phyloP scores from a whole-genome alignment of 2,113 vertebrate species.

The Promerops cafer region DNA sequence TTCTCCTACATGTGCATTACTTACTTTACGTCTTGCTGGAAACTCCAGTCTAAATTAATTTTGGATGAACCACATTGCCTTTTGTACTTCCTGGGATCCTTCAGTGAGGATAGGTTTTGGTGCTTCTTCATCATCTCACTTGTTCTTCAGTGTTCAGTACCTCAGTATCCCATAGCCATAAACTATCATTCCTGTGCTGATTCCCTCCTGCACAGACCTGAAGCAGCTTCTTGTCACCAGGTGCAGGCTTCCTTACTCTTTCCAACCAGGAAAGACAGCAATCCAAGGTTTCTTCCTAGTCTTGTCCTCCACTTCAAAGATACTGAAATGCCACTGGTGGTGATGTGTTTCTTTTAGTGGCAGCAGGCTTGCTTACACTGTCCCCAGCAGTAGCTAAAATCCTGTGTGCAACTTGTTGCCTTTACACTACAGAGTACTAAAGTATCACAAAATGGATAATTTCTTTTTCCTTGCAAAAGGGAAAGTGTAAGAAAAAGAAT shows the following conservation, averaged over 20 bases:
- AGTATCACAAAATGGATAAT: background rate
- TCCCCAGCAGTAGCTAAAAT: background rate
- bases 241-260: background rate
- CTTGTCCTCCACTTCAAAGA: background rate
- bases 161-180: background rate
- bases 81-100: background rate
- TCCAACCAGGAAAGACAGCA: background rate
- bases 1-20: background rate
- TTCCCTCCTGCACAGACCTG: background rate
- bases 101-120: background rate
- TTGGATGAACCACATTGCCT: rapidly evolving
- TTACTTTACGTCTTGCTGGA: background rate
- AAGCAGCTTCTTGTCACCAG: background rate
- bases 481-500: background rate
- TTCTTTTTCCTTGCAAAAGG: background rate
- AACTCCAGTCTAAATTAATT: background rate
- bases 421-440: background rate
- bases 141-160: background rate
- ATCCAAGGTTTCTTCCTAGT: background rate
- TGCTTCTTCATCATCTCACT: background rate
- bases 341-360: background rate
- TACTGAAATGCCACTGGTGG: background rate
- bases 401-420: background rate
- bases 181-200: background rate
- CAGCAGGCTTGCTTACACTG: background rate